Evolutionary conservation across 2,888 invertebrate genomes (phyloP).

Genomic region (Cryptocephalus moraei): DNA sequence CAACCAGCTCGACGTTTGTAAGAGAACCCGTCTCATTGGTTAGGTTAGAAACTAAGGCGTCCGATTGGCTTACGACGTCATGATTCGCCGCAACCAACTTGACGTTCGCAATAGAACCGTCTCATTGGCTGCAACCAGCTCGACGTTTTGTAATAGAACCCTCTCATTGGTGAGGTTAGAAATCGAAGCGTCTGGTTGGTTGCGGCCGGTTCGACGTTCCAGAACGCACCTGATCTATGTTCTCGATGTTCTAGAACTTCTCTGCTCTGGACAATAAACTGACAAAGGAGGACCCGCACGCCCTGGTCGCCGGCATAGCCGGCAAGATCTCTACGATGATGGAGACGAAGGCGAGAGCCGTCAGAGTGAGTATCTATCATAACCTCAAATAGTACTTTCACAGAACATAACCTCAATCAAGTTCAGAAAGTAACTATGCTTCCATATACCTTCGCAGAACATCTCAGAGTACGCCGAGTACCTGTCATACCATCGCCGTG

Average conservation of each 20-base stretch:
- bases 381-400: too few relatives aligned
- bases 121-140: too few relatives aligned
- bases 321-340: slow-evolving; percentile 75
- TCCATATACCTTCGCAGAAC: slow-evolving; percentile 18
- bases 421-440: neutral
- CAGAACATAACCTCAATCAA: too few relatives aligned
- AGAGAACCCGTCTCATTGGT: too few relatives aligned
- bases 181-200: neutral
- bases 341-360: slow-evolving; percentile 75
- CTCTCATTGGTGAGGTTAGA: neutral
- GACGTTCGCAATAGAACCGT: too few relatives aligned
- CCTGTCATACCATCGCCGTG: slow-evolving; percentile 26
- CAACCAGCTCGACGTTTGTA: too few relatives aligned
- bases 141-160: neutral
- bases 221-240: too few relatives aligned
- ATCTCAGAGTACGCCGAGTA: slow-evolving; percentile 32
- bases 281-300: slow-evolving; percentile 42
- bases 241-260: slow-evolving; percentile 24
- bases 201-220: neutral
- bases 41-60: too few relatives aligned
- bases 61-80: too few relatives aligned
- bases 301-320: slow-evolving; percentile 69
- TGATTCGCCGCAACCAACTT: too few relatives aligned
- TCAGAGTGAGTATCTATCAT: slow-evolving; percentile 55
- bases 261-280: slow-evolving; percentile 19